Conservation (phyloP, 2,797 vertebrate genomes). For the Hafferia zeledoni region DNA sequence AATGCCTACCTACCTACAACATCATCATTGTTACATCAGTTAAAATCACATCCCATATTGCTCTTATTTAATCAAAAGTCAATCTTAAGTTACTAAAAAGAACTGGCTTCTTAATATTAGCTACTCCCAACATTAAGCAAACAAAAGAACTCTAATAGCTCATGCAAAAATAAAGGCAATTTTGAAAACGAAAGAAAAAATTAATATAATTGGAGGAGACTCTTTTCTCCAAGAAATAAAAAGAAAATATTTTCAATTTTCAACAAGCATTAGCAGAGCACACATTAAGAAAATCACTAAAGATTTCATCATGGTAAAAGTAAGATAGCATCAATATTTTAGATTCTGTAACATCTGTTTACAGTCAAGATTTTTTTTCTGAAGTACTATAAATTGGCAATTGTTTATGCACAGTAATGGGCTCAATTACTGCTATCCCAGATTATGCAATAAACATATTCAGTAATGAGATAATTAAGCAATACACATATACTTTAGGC, state of each 20-base stretch:
- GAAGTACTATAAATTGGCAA: constrained; percentile 53
- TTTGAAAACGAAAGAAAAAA: background rate
- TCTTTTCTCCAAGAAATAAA: background rate
- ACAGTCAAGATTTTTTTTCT: constrained; percentile 39
- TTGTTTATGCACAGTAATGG: constrained; percentile 60
- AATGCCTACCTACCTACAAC: background rate
- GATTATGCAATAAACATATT: constrained; percentile 45
- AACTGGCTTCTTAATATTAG: background rate
- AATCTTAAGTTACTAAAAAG: background rate
- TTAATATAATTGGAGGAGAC: background rate
- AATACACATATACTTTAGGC: constrained; percentile 49
- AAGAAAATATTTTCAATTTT: background rate
- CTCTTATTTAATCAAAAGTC: constrained; percentile 1
- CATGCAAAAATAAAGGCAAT: background rate
- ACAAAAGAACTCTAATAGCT: background rate
- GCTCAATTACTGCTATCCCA: constrained; percentile 48
- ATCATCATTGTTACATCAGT: background rate
- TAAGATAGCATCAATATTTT: constrained; percentile 21
- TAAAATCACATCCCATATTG: background rate
- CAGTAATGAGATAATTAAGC: constrained; percentile 63
- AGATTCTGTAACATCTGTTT: constrained; percentile 51
- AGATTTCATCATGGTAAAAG: constrained; percentile 12
- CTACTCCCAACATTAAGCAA: background rate
- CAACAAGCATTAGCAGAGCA: background rate
- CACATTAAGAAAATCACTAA: constrained; percentile 6